Percentiles rank a stretch among this genome's conserved stretches.
Conservation (phyloP, 1,140 invertebrate species). For the Orchesella cincta region DNA sequence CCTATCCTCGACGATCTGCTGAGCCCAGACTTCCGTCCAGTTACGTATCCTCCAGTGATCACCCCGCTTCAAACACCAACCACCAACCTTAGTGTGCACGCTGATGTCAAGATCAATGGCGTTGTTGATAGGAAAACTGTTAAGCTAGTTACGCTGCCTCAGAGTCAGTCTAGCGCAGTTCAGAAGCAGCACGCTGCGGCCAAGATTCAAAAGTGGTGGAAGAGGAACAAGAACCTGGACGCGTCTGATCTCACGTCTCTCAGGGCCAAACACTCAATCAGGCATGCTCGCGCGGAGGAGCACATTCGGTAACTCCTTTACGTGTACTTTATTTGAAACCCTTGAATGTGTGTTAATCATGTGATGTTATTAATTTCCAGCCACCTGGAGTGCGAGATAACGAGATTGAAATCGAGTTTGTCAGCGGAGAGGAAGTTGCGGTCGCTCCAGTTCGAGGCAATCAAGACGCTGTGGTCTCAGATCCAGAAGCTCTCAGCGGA, state of each 20-base stretch:
- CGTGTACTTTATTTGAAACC: neutral
- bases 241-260: slow-evolving; percentile 36
- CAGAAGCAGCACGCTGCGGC: slow-evolving; percentile 23
- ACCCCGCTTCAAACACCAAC: slow-evolving; percentile 46
- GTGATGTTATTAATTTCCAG: slow-evolving; percentile 10
- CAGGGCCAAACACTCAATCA: slow-evolving; percentile 41
- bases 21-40: slow-evolving; percentile 45
- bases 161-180: neutral
- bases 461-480: slow-evolving; percentile 40
- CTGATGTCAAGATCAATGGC: too few relatives aligned
- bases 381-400: slow-evolving; percentile 42
- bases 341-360: neutral
- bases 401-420: slow-evolving; percentile 32
- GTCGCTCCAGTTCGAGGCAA: slow-evolving; percentile 45
- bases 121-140: neutral
- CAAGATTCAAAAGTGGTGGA: slow-evolving; percentile 48
- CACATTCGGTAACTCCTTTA: slow-evolving; percentile 37
- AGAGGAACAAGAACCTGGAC: slow-evolving; percentile 31
- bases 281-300: slow-evolving; percentile 42
- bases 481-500: slow-evolving; percentile 38
- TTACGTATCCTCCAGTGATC: neutral
- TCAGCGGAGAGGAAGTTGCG: slow-evolving; percentile 42
- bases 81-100: too few relatives aligned
- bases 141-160: neutral
- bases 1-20: slow-evolving; percentile 47